A percentile compares a stretch with the other conserved stretches of the same genome.
phyloP scores from a whole-genome alignment of 2,888 invertebrate species.

The Hydrotaea cyrtoneurina region DNA sequence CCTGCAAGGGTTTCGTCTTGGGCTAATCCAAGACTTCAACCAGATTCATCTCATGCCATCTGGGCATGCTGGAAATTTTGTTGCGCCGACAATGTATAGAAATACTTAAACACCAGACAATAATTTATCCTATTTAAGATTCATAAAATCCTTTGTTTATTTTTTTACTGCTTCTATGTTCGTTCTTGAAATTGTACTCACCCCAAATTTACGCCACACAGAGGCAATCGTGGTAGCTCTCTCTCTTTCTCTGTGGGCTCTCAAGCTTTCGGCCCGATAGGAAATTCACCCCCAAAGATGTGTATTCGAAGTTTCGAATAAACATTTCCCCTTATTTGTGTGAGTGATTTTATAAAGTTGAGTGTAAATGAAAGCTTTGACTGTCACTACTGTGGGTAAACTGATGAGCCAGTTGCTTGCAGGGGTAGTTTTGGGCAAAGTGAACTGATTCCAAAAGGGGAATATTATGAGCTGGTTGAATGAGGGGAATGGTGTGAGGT shows the following conservation, averaged over 20 bases:
- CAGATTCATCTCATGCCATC: no score
- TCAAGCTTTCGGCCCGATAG: not conserved
- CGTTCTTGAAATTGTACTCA: conserved; percentile 24
- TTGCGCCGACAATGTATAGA: conserved; percentile 26
- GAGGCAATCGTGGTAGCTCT: not conserved
- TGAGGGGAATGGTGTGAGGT: not conserved
- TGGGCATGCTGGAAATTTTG: not conserved
- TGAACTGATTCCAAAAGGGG: not conserved
- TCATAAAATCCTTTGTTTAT: conserved; percentile 64
- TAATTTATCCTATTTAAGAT: conserved; percentile 60
- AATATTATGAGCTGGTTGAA: not conserved
- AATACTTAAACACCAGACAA: conserved; percentile 57
- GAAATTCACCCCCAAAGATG: not conserved
- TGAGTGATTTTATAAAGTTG: not conserved
- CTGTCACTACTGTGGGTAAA: not conserved
- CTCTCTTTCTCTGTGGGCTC: not conserved
- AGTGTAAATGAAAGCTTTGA: not conserved
- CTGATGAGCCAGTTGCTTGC: no score
- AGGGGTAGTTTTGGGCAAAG: no score
- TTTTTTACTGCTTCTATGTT: conserved; percentile 27
- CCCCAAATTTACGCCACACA: not conserved
- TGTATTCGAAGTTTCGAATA: conserved; percentile 43
- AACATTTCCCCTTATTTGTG: conserved; percentile 47
- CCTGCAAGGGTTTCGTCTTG: no score
- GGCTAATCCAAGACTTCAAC: no score